phyloP scores from a whole-genome alignment of 1,140 invertebrate species.

The Lethrus apterus region DNA sequence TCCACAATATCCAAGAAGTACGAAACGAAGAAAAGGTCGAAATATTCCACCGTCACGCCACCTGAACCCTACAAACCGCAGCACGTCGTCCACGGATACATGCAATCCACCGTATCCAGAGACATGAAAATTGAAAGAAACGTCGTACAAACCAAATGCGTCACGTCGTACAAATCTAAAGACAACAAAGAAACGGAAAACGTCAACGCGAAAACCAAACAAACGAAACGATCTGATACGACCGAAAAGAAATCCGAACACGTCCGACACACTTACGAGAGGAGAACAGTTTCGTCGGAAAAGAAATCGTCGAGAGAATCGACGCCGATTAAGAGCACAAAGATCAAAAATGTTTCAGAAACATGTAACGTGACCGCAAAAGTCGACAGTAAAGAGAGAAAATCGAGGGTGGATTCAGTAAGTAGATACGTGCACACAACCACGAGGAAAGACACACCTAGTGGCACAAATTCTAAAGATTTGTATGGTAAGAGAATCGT shows the following conservation, averaged over 20 bases:
- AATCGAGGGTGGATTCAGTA: too few relatives aligned
- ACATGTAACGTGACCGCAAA: too few relatives aligned
- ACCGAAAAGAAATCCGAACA: constrained; percentile 1
- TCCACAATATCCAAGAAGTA: constrained; percentile 18
- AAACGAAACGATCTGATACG: neutral
- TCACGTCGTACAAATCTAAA: constrained; percentile 6
- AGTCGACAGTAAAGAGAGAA: too few relatives aligned
- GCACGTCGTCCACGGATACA: constrained; percentile 38
- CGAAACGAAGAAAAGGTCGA: constrained; percentile 21
- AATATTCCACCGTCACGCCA: constrained; percentile 11
- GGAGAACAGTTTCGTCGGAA: too few relatives aligned
- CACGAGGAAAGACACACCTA: too few relatives aligned
- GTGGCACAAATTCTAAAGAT: too few relatives aligned
- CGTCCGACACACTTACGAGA: too few relatives aligned
- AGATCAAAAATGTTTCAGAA: too few relatives aligned
- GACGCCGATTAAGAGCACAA: too few relatives aligned
- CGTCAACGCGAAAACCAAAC: neutral
- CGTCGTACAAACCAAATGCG: constrained; percentile 21
- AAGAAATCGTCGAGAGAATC: neutral
- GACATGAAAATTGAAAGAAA: constrained; percentile 42
- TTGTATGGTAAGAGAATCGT: too few relatives aligned
- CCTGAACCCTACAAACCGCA: constrained; percentile 21
- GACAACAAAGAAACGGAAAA: constrained; percentile 14
- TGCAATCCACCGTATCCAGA: constrained; percentile 44
- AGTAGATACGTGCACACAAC: too few relatives aligned